Base-by-base conservation (phyloP, 2,888 invertebrate species). In the Cremastinae sp. region DNA sequence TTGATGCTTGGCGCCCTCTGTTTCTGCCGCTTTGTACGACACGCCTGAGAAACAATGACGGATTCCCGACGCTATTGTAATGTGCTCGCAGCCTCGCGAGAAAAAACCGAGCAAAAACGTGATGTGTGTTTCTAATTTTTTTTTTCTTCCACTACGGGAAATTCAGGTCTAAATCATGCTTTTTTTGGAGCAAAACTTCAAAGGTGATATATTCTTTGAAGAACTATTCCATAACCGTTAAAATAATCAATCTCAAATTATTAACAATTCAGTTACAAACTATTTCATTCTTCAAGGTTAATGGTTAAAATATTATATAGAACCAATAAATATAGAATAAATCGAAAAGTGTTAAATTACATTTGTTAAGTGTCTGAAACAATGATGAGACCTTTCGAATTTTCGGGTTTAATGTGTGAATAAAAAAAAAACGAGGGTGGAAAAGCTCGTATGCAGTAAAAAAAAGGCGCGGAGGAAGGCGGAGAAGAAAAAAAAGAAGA, bases 31-130 rank as follows among this genome's bases (percentile, higher is more conserved):
- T 82, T 83, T 82, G 84, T 82, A 80, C 51, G 28, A 43, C 82
- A 77, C 79, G 82, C 80, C 74, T 65, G 81, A 83, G 20, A 73
- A 86, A 87, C 86, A 86, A 86, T 87, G 85, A 86, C 82, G 82
- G 81, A 84, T 84, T 83, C 70, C 84, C 82, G 81, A 80, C 83
- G 80, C 84, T 83, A 85, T 86, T 86, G 84, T 86, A 74, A 78
- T 61, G 64, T 71, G n/a, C 54, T 75, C 64, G 58, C 59, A 49
- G 2, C 43, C 45, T 54, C 38, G 38, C 28, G 4, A 61, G 68
- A 38, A 58, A 54, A 69, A 53, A 45, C 8, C 53, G 20, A 58
- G 51, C 56, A 47, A 43, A 28, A 2, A 54, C 18, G 16, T 45
- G 16, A 58, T 45, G 18, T 38, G 38, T 54, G 54, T 49, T 36